These are phyloP conservation scores for Apodemus agrarius DNA, from an alignment of 2,797 vertebrate genomes.

Conservation along the genomic window DNA sequence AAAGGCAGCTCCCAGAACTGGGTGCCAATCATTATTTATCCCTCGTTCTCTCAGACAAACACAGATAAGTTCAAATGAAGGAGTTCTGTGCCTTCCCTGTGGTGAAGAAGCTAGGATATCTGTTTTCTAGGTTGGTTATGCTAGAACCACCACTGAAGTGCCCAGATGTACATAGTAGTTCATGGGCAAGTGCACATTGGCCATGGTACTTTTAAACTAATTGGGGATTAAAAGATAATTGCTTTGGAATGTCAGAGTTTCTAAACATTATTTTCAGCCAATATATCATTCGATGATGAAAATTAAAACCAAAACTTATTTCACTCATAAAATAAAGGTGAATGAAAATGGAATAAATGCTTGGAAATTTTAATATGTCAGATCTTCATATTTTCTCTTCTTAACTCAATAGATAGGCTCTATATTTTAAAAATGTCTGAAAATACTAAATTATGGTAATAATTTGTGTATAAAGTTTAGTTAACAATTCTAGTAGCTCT, in stretches of 20 bases:
- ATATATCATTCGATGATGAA: slow-evolving; percentile 27
- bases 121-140: slow-evolving; percentile 44
- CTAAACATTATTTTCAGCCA: slow-evolving; percentile 40
- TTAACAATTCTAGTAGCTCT: slow-evolving; percentile 48
- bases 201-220: slow-evolving; percentile 31
- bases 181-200: neutral
- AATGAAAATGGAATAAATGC: slow-evolving; percentile 16
- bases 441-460: slow-evolving; percentile 52
- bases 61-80: slow-evolving; percentile 24
- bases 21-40: neutral
- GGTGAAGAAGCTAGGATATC: neutral
- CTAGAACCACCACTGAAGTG: slow-evolving; percentile 52
- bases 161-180: slow-evolving; percentile 29
- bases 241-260: slow-evolving; percentile 57
- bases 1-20: neutral
- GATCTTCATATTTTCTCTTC: slow-evolving; percentile 23
- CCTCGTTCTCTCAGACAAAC: slow-evolving; percentile 42
- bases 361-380: slow-evolving; percentile 41
- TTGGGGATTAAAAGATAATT: slow-evolving; percentile 50
- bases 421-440: slow-evolving; percentile 37
- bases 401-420: slow-evolving; percentile 29
- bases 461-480: slow-evolving; percentile 53
- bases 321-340: slow-evolving; percentile 10
- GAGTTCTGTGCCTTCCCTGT: slow-evolving; percentile 30
- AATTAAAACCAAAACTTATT: slow-evolving; percentile 63